Conservation (phyloP, 2,888 invertebrate genomes). For the Aspidapion aeneum region DNA sequence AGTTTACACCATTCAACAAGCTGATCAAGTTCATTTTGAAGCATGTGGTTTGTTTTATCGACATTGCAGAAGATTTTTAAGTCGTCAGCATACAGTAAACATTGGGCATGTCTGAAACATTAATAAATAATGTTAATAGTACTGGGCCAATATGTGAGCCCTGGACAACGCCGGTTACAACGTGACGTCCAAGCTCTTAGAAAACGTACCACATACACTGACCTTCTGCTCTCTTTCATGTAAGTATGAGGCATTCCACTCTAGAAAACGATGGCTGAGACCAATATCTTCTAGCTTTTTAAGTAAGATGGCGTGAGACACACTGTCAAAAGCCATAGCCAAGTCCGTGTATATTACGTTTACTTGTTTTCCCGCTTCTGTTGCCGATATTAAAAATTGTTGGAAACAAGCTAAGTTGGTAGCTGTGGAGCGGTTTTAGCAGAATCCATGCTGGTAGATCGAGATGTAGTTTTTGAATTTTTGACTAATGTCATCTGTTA, state of each 20-base stretch:
- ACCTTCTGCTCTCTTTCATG: background rate
- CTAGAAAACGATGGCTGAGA: background rate
- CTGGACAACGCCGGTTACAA: background rate
- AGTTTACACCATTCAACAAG: background rate
- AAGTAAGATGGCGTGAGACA: background rate
- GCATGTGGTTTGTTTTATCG: background rate
- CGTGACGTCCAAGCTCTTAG: too few species aligned
- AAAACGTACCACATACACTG: background rate
- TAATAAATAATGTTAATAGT: background rate
- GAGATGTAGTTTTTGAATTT: background rate
- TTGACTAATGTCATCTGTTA: background rate
- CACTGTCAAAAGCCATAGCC: background rate
- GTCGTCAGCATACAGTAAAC: background rate
- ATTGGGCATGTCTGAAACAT: background rate
- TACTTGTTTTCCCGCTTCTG: background rate
- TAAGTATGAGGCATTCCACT: background rate
- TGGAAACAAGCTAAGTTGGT: background rate
- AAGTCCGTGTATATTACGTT: background rate
- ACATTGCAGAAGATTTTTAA: background rate
- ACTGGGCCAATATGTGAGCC: background rate
- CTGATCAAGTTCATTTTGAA: background rate
- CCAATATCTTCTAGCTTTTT: background rate
- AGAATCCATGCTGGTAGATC: background rate
- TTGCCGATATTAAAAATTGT: background rate
- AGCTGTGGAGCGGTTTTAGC: background rate